Evolutionary conservation across 2,113 vertebrate species (phyloP), one percentile per base, ranked within the genome.

Genomic region (Promerops cafer): DNA sequence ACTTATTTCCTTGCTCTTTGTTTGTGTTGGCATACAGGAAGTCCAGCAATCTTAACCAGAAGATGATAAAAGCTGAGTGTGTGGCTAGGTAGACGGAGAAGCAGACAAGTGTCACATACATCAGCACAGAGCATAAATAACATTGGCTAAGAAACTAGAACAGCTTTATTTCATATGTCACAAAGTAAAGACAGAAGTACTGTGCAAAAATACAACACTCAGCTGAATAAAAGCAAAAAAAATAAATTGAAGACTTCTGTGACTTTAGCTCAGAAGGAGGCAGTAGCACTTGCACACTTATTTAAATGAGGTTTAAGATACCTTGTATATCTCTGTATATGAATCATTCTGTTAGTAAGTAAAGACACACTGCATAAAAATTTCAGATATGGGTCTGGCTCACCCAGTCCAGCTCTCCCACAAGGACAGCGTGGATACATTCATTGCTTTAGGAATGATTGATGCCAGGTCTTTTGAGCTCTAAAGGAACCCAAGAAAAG

Each of bases 191-290:
- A 56, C 49, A 85, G 35, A 93, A 89, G 66, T 45, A 65, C 23
- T 61, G 70, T 8, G 15, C 20, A 85, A 52, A n/a, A 74, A 61
- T 20, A 49, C 7, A 72, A 63, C n/a, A 84, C 15, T 54, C 33
- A 92, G 27, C 59, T 86, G 42, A 89, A 74, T 39, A 49, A 83
- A 95, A 84, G 54, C 17, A 28, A 92, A 90, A 93, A 57, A 80
- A 94, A 60, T 13, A 90, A 79, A 70, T 10, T 22, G 26, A 85
- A 35, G 35, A 61, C 4, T 85, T 70, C 14, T 20, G 4, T 54
- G 88, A 88, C 92, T 93, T 91, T 83, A 90, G 78, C 71, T 90
- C 89, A 95, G 95, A 64, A 89, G 93, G 87, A 91, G 86, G 37
- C 91, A 80, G 59, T 42, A 87, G 69, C 70, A 94, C 88, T 96